These are phyloP conservation scores for Triops cancriformis DNA, from an alignment of 1,140 invertebrate genomes.

Conservation along the genomic window DNA sequence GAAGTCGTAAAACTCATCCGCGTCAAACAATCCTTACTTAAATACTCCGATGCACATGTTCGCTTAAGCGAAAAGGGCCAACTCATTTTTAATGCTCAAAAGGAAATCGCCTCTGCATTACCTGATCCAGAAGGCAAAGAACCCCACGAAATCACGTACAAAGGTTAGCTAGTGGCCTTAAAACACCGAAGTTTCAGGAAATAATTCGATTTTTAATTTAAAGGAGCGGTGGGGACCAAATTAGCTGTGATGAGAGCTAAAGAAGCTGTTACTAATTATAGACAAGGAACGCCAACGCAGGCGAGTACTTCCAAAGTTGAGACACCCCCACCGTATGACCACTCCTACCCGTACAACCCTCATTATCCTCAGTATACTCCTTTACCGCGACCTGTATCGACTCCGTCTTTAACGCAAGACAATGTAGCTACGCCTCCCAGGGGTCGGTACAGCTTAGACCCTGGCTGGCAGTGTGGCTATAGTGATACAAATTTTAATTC, in stretches of 20 bases:
- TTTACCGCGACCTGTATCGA: neutral
- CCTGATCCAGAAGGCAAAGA: constrained; percentile 45
- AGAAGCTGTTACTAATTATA: constrained; percentile 37
- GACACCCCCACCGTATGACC: constrained; percentile 17
- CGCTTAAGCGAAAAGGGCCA: constrained; percentile 43
- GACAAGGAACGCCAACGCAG: constrained; percentile 24
- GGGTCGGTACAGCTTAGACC: neutral
- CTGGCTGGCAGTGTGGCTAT: neutral
- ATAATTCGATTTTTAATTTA: constrained; percentile 18
- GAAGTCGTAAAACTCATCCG: constrained; percentile 49
- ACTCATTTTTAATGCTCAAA: constrained; percentile 45
- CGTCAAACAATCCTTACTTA: constrained; percentile 45
- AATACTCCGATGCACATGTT: constrained; percentile 45
- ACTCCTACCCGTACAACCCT: neutral
- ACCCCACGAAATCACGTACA: constrained; percentile 43
- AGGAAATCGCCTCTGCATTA: constrained; percentile 42
- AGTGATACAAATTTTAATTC: neutral
- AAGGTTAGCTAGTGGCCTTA: constrained; percentile 38
- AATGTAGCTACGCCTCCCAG: neutral
- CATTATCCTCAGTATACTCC: neutral
- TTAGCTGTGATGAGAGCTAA: constrained; percentile 39
- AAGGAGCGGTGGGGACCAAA: constrained; percentile 38
- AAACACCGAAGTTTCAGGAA: neutral
- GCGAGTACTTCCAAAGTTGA: neutral
- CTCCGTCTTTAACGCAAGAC: neutral